Conservation (phyloP, 2,797 vertebrate genomes). For the Notoglanidium macrostoma region DNA sequence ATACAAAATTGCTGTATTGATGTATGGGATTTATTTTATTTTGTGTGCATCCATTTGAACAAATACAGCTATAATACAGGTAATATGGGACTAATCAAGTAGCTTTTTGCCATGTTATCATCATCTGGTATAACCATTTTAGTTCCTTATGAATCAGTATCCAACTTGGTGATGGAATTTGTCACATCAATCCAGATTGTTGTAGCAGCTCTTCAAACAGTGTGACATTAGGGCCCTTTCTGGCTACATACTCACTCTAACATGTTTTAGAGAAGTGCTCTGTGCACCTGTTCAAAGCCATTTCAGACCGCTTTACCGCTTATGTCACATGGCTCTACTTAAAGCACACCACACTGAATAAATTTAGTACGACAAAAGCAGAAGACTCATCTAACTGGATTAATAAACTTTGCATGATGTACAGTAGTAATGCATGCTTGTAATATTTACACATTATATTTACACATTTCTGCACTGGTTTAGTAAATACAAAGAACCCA, state of each 20-base stretch:
- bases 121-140: not conserved
- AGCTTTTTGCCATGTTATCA: not conserved
- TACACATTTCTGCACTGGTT: not conserved
- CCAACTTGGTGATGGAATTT: not conserved
- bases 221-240: not conserved
- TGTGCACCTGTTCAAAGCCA: not conserved
- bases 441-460: not conserved
- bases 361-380: not conserved
- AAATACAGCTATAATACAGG: no score
- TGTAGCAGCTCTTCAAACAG: not conserved
- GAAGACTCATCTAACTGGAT: not conserved
- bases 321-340: not conserved
- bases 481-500: not conserved
- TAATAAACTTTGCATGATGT: not conserved
- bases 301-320: not conserved
- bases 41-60: not conserved
- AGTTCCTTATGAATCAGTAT: not conserved
- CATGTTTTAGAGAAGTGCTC: not conserved
- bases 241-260: not conserved
- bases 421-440: not conserved
- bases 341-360: not conserved
- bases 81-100: not conserved
- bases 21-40: not conserved
- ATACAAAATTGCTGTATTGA: not conserved
- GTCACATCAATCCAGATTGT: not conserved